Conservation (phyloP, 2,888 invertebrate species). For the Polyommatus iphigenia region DNA sequence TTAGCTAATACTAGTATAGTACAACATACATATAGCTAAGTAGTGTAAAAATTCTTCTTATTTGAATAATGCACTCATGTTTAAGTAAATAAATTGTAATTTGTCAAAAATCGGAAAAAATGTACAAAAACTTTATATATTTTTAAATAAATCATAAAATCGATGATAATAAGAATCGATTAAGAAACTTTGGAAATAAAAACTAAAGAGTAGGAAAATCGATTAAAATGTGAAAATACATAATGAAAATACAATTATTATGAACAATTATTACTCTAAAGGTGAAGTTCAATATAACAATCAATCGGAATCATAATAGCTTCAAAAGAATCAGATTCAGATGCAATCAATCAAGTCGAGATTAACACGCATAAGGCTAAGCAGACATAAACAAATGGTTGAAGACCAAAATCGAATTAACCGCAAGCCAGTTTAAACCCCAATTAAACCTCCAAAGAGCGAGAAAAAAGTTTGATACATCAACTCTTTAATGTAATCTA, state of each 20-base stretch:
- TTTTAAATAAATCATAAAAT: not conserved
- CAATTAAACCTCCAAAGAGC: conserved; percentile 77
- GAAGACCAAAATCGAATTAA: conserved; percentile 74
- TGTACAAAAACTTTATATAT: too few relatives aligned
- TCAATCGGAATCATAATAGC: conserved; percentile 26
- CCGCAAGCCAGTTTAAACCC: conserved; percentile 73
- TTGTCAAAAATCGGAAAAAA: too few relatives aligned
- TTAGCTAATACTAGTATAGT: not conserved
- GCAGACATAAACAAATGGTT: conserved; percentile 73
- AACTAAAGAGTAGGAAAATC: not conserved
- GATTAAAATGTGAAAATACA: not conserved
- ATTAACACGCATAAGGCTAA: conserved; percentile 68
- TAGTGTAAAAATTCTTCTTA: too few relatives aligned
- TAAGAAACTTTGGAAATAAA: not conserved
- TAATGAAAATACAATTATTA: not conserved
- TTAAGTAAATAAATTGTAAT: too few relatives aligned
- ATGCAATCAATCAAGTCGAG: conserved; percentile 75
- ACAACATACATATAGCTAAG: not conserved
- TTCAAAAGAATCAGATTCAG: conserved; percentile 35
- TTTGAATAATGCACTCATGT: too few relatives aligned
- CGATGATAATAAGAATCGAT: not conserved
- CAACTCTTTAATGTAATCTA: conserved; percentile 77
- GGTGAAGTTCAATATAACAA: conserved; percentile 47
- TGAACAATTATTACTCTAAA: conserved; percentile 38
- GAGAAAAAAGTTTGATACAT: conserved; percentile 74